A percentile compares a stretch with the other conserved stretches of the same genome.
phyloP scores from a whole-genome alignment of 2,797 vertebrate species.

The Anabacerthia variegaticeps region DNA sequence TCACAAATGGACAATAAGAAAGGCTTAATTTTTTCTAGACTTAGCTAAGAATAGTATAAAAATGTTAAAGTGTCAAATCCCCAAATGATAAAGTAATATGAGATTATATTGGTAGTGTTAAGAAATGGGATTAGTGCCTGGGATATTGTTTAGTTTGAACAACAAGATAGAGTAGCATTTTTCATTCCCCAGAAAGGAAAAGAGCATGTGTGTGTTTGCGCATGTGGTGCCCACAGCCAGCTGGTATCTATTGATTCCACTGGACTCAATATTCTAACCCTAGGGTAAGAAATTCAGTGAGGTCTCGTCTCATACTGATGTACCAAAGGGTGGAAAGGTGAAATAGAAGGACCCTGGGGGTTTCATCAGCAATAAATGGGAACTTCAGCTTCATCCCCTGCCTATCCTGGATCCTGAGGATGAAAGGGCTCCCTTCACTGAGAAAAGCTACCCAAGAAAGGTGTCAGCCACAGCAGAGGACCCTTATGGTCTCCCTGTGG shows the following conservation, averaged over 20 bases:
- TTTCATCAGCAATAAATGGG: background rate
- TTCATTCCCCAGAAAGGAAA: background rate
- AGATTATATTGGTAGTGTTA: background rate
- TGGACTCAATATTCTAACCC: background rate
- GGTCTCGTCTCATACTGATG: background rate
- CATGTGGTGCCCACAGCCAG: background rate
- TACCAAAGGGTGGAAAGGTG: background rate
- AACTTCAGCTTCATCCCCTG: background rate
- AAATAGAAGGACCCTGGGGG: background rate
- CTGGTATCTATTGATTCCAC: background rate
- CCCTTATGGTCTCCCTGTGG: background rate
- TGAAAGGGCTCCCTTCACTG: background rate
- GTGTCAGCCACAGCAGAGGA: background rate
- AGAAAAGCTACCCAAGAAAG: background rate
- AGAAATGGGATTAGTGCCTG: conserved; percentile 1
- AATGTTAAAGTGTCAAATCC: conserved; percentile 5
- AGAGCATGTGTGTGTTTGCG: too few species aligned
- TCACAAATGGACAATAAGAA: conserved; percentile 39
- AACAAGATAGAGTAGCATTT: background rate
- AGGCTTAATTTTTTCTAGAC: background rate
- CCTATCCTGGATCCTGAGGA: background rate
- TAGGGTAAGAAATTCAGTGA: background rate
- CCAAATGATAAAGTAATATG: background rate
- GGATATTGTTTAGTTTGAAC: background rate
- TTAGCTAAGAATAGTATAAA: conserved; percentile 31